Base-by-base conservation (phyloP, 1,140 invertebrate genomes). In the Microplitis demolitor region DNA sequence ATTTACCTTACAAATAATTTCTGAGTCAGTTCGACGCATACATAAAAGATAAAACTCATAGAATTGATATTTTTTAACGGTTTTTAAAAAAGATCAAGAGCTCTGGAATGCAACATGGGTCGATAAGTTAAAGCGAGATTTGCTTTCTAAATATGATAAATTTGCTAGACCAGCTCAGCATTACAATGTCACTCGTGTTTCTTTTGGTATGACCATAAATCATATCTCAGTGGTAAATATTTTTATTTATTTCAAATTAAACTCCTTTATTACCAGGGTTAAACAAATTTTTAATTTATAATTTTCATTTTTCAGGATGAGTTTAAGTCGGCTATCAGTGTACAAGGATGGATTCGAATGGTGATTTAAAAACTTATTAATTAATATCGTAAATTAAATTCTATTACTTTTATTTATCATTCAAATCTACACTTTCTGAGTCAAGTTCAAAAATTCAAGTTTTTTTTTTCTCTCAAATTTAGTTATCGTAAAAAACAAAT, bases 71-170 rank as follows among this genome's bases (percentile, higher is more conserved):
- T 24, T 39, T 31, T 50, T 50, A 2, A 6, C n/a, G 50, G 6
- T 2, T 56, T 14, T 68, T 58, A 2, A 16, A 56, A 14, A 34
- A 78, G 76, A 67, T 62, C 4, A 61, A 56, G 83, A 85, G 13
- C 74, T 88, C 68, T 90, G 89, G 89, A 91, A 90, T 78, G 83
- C 88, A 16, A 91, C 90, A 11, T 85, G 85, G 77, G 88, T 88
- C 16, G 91, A 92, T 80, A 82, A 83, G 3, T 81, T 92, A 54
- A 89, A 90, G 76, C 84, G 88, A 63, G 88, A 90, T 78, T 79
- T 92, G 1, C 85, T 92, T 11, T 78, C 88, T 6, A 89, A 89
- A 64, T 92, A 92, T 77, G 91, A 92, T 79, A 91, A 90, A 82
- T 89, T 90, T 76, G 85, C 89, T 2, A 87, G 91, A 74, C 91